Base-by-base conservation (phyloP, 2,113 vertebrate genomes). In the Mohoua ochrocephala region DNA sequence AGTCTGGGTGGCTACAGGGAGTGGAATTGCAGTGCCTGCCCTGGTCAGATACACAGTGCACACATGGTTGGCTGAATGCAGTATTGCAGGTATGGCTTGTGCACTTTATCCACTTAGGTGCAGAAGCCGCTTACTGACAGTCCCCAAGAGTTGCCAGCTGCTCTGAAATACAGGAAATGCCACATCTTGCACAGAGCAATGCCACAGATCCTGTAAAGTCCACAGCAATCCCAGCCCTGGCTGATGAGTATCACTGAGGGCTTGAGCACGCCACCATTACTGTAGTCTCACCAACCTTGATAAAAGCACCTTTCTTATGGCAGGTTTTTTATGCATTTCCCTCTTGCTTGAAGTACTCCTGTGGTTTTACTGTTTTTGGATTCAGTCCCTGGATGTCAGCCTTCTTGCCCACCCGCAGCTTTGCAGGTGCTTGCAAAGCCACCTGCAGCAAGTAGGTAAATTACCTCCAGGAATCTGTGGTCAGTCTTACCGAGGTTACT, bases 11-110 rank as follows among this genome's bases (percentile, higher is more conserved):
- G 31, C 49, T 67, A 11, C n/a, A 31, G 23, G 7, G 33, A 30
- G 37, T 10, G 47, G 30, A 21, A 15, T 23, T 39, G 22, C 64
- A 59, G 59, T 1, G 0, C 69, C 56, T 42, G 45, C 30, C 5
- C 0, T 0, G 68, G 8, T 52, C 57, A 26, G 20, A 5, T 4
- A 14, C 2, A 3, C 59, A 18, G 1, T 8, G 44, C 26, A 23
- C 35, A 16, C n/a, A 4, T 4, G 42, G 42, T 1, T 3, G 2
- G 61, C 56, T 52, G 44, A 41, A 74, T 6, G 47, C 13, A 20
- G 24, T 6, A 21, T 2, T 22, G 65, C 33, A 71, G 30, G 27
- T 33, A 8, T 1, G 30, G 47, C n/a, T 45, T 24, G 39, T 6
- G n/a, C 26, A 9, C 27, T 52, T 87, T 28, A 78, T 63, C 30